Base-by-base conservation (phyloP, 2,113 vertebrate genomes). In the Eptesicus fuscus region DNA sequence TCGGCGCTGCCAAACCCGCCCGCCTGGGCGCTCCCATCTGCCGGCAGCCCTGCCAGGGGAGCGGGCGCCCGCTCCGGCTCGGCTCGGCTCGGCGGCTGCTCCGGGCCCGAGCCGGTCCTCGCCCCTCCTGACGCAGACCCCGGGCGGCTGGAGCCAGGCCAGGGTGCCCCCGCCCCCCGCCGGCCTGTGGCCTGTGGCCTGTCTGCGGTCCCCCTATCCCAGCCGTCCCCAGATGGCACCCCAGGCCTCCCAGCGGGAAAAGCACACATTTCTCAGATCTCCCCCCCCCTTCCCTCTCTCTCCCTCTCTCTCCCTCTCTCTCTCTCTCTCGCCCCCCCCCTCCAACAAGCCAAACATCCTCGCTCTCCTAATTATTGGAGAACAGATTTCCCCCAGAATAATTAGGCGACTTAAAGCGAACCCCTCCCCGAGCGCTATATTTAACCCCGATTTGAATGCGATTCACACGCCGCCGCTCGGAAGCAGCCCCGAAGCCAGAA, bases 391-490 rank as follows among this genome's bases (percentile, higher is more conserved):
- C 49, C 93, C 96, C 97, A 97, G 97, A 98, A 98, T 98, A 98
- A 98, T 98, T 97, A 98, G 95, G 98, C 98, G 97, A 97, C 98
- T 98, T 97, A 96, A 98, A 98, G 98, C 35, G 12, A 96, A 90
- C 96, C 91, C 79, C 97, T 98, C 95, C 95, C 95, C 67, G 95
- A 97, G 97, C 98, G 97, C 97, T 98, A 98, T 98, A 98, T 98
- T 98, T 98, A 98, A 98, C 96, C 95, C 97, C 97, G 96, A 98
- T 98, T 98, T 98, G 97, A 98, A 98, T 98, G 97, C 96, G 96
- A 98, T 98, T 98, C 98, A 95, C 97, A 97, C 96, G 96, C 98
- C 96, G 97, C 95, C 96, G 93, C 96, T 91, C 95, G 93, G 78
- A 97, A 98, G 98, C 97, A 88, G 95, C 97, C 97, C 93, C 97